These are phyloP conservation scores for Paracentrotus lividus DNA, from an alignment of 53 echinoderm and acorn worm species.

Conservation along the genomic window DNA sequence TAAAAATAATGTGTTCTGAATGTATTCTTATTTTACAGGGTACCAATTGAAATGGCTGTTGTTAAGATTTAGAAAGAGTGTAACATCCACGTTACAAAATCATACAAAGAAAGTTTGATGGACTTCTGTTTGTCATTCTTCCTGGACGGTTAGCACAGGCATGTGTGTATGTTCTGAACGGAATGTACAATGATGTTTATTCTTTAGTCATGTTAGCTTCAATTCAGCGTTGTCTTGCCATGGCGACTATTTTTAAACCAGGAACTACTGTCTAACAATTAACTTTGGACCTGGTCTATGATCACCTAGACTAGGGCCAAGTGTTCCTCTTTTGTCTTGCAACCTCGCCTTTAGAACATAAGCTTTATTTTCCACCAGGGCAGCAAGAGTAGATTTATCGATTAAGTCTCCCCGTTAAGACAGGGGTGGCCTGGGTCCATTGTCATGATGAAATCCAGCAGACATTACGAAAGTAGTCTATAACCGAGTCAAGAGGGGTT, in stretches of 20 bases:
- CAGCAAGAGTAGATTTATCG: not conserved
- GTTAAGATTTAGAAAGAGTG: not conserved
- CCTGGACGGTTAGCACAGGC: not conserved
- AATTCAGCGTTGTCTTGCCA: too few relatives aligned
- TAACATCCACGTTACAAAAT: not conserved
- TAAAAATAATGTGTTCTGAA: too few relatives aligned
- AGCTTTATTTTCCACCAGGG: not conserved
- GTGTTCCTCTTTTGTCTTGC: not conserved
- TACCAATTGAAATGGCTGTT: not conserved
- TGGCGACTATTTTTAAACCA: too few relatives aligned
- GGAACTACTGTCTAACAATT: not conserved
- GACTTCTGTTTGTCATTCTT: not conserved
- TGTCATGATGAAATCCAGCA: conserved; percentile 18
- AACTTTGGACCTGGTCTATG: not conserved
- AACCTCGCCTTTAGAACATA: not conserved
- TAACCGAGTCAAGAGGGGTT: not conserved
- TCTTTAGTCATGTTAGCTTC: not conserved
- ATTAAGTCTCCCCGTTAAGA: not conserved
- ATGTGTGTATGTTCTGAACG: not conserved
- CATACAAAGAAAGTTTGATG: not conserved
- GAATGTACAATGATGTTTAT: not conserved
- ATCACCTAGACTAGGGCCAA: conserved; percentile 1
- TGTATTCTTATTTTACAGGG: too few relatives aligned
- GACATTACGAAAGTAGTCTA: not conserved
- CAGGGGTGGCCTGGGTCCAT: not conserved